Conservation (phyloP, 2,113 vertebrate genomes). For the Lutjanus erythropterus region DNA sequence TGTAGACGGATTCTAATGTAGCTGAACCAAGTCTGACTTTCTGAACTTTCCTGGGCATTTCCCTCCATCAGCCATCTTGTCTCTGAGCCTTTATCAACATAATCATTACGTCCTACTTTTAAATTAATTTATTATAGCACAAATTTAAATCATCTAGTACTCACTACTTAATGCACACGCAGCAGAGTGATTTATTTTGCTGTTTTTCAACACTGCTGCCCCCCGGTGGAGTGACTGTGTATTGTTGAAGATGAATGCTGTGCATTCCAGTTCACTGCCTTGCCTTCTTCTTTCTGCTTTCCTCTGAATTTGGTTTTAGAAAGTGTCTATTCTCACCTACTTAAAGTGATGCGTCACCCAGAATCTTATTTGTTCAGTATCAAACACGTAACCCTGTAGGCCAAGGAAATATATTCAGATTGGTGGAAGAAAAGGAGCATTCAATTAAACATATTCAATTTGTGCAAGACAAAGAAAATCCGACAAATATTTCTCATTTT, state of each 20-base stretch:
- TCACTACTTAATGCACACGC: not conserved
- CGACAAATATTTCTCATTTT: no score
- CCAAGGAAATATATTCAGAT: not conserved
- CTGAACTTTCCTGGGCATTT: conserved; percentile 11
- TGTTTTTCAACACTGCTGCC: conserved; percentile 47
- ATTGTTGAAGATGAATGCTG: conserved; percentile 70
- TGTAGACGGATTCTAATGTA: conserved; percentile 26
- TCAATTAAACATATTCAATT: no score
- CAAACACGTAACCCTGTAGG: not conserved
- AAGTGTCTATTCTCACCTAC: conserved; percentile 1
- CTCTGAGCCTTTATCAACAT: not conserved
- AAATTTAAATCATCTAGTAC: not conserved
- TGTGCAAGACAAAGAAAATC: no score
- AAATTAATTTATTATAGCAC: conserved; percentile 17
- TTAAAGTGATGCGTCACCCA: conserved; percentile 14
- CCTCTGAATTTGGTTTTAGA: conserved; percentile 2
- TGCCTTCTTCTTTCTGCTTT: conserved; percentile 37
- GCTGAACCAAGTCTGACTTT: conserved; percentile 20
- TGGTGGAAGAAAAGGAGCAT: not conserved
- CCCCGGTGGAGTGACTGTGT: conserved; percentile 52
- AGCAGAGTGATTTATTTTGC: not conserved
- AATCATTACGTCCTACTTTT: conserved; percentile 6
- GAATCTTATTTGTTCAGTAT: not conserved
- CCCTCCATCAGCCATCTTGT: not conserved
- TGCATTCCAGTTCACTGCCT: conserved; percentile 64